phyloP scores from a whole-genome alignment of 2,888 invertebrate genomes.

The Microctonus hyperodae region DNA sequence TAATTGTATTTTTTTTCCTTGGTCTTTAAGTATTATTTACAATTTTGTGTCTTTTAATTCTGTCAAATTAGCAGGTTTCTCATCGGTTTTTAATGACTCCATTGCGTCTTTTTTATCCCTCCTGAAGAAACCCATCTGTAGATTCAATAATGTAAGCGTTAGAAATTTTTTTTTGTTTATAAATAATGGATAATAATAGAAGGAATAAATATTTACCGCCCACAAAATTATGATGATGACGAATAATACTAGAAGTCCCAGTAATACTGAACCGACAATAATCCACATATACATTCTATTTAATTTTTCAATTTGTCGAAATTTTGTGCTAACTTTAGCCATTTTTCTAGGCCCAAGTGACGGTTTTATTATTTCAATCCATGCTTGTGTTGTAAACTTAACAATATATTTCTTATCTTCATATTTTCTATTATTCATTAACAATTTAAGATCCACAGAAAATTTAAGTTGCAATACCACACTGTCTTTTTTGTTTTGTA shows the following conservation, averaged over 20 bases:
- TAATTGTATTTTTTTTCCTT: too few relatives aligned
- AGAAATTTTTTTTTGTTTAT: neutral
- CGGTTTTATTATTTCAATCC: slow-evolving; percentile 43
- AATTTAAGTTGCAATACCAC: slow-evolving; percentile 42
- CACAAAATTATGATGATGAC: slow-evolving; percentile 37
- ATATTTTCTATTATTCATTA: slow-evolving; percentile 39
- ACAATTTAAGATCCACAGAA: slow-evolving; percentile 37
- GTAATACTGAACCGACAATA: slow-evolving; percentile 43
- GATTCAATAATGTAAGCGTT: neutral
- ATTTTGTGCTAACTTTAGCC: slow-evolving; percentile 41
- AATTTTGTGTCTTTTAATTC: neutral
- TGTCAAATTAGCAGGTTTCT: neutral
- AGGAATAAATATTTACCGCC: slow-evolving; percentile 35
- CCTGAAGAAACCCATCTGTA: slow-evolving; percentile 48
- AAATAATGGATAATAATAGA: slow-evolving; percentile 24
- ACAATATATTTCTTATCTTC: slow-evolving; percentile 34
- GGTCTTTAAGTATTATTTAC: neutral
- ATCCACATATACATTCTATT: slow-evolving; percentile 46
- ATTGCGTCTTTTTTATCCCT: slow-evolving; percentile 40
- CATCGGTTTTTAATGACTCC: slow-evolving; percentile 32
- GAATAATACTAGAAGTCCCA: slow-evolving; percentile 45
- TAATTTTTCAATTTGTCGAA: slow-evolving; percentile 37
- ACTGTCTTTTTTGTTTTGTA: slow-evolving; percentile 43
- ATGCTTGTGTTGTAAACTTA: slow-evolving; percentile 41
- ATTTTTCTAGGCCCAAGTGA: slow-evolving; percentile 33